Evolutionary conservation across 1,140 invertebrate species (phyloP).

Genomic region (Apis cerana): DNA sequence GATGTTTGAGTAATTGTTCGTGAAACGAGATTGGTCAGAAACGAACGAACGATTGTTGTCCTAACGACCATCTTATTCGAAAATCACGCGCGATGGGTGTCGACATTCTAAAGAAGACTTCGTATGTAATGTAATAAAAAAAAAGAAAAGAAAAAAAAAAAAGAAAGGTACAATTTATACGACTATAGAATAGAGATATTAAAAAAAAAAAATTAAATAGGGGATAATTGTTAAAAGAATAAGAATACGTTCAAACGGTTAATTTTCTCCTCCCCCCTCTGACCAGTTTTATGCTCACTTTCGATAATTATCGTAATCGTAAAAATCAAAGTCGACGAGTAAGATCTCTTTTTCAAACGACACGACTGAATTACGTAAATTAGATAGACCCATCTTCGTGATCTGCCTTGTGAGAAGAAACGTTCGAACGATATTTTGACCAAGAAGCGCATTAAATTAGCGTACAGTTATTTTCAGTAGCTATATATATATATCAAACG

Average conservation of each 20-base stretch:
- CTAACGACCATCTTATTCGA: neutral
- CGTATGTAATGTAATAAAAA: constrained; percentile 16
- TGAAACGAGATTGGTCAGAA: constrained; percentile 19
- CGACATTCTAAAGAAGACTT: constrained; percentile 33
- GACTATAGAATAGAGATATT: constrained; percentile 8
- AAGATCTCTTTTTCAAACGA: constrained; percentile 21
- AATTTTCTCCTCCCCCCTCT: neutral
- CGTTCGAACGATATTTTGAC: constrained; percentile 30
- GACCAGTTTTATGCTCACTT: constrained; percentile 41
- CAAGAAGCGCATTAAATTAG: constrained; percentile 34
- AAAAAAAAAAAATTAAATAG: neutral
- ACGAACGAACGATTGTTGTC: neutral
- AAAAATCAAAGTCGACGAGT: neutral
- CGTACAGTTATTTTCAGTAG: constrained; percentile 19
- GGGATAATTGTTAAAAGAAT: neutral
- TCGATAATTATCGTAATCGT: neutral
- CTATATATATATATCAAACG: neutral
- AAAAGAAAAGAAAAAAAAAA: neutral
- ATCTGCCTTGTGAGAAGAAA: constrained; percentile 26
- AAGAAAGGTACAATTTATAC: constrained; percentile 23
- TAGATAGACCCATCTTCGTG: constrained; percentile 15
- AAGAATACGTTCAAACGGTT: neutral
- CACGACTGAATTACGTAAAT: constrained; percentile 29
- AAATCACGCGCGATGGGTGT: neutral
- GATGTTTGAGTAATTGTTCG: neutral